These are phyloP conservation scores for Chinchilla lanigera DNA, from an alignment of 2,113 vertebrate species.

Conservation along the genomic window DNA sequence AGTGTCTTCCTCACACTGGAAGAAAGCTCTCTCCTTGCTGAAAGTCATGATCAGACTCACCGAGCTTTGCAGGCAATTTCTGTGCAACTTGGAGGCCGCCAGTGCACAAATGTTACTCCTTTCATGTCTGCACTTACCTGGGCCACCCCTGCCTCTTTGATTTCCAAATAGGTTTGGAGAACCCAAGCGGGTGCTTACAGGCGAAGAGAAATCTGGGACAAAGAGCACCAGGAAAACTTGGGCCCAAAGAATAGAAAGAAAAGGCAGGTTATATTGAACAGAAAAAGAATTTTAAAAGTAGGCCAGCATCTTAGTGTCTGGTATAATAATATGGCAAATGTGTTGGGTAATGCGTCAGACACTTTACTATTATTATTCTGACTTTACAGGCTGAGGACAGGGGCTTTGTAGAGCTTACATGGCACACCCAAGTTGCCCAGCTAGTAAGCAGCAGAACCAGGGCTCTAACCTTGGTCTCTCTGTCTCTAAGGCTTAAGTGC, in stretches of 20 bases:
- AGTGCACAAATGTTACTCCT: neutral
- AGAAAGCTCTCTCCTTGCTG: neutral
- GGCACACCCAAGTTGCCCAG: neutral
- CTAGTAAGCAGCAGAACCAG: neutral
- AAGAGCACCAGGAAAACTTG: slow-evolving; percentile 59
- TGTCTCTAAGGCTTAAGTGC: neutral
- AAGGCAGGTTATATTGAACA: slow-evolving; percentile 41
- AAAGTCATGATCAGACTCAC: neutral
- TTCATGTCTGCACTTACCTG: neutral
- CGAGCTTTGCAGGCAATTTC: neutral
- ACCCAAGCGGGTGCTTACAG: neutral
- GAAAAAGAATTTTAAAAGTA: slow-evolving; percentile 36
- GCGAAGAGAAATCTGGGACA: slow-evolving; percentile 56
- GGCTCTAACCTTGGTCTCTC: neutral
- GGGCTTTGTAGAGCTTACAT: neutral
- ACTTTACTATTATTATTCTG: neutral
- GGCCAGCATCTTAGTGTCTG: slow-evolving; percentile 50
- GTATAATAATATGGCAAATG: neutral
- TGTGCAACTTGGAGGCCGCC: neutral
- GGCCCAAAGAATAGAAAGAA: slow-evolving; percentile 23
- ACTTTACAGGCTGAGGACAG: neutral
- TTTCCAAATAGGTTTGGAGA: neutral
- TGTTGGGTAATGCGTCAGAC: neutral
- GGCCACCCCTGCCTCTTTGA: neutral
- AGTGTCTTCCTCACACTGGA: neutral